phyloP scores from a whole-genome alignment of 2,888 invertebrate genomes.

The Nymphalis urticae region DNA sequence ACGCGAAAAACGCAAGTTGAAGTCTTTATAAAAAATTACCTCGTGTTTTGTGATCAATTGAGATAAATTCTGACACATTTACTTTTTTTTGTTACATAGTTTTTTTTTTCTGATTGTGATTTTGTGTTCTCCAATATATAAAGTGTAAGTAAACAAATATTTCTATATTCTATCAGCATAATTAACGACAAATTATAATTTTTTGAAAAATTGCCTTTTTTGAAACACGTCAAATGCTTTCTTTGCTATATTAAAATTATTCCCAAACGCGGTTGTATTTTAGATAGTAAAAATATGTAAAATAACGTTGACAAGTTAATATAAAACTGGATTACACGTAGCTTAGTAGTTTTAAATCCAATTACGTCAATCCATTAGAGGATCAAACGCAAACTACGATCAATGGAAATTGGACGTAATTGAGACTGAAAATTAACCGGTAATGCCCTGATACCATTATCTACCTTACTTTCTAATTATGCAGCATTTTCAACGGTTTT shows the following conservation, averaged over 20 bases:
- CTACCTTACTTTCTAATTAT: not conserved
- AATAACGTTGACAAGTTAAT: not conserved
- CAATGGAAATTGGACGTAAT: slow-evolving; percentile 10
- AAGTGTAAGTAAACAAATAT: too few species aligned
- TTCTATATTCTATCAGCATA: too few species aligned
- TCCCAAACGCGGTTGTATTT: not conserved
- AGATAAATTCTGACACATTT: too few species aligned
- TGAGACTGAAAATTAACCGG: slow-evolving; percentile 18
- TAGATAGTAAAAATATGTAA: not conserved
- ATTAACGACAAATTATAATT: too few species aligned
- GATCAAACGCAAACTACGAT: slow-evolving; percentile 13
- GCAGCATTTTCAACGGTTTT: not conserved
- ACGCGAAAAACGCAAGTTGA: too few species aligned
- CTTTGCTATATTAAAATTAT: not conserved
- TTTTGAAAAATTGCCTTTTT: too few species aligned
- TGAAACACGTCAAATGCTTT: too few species aligned
- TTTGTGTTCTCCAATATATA: too few species aligned
- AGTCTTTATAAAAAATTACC: too few species aligned
- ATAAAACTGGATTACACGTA: slow-evolving; percentile 4
- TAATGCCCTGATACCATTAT: slow-evolving; percentile 1
- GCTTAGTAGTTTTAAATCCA: slow-evolving; percentile 7
- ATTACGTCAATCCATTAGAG: slow-evolving; percentile 19
- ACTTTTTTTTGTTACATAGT: too few species aligned
- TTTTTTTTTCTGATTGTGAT: too few species aligned
- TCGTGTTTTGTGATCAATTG: too few species aligned